phyloP scores from a whole-genome alignment of 2,113 vertebrate species.

The Austrofundulus limnaeus region DNA sequence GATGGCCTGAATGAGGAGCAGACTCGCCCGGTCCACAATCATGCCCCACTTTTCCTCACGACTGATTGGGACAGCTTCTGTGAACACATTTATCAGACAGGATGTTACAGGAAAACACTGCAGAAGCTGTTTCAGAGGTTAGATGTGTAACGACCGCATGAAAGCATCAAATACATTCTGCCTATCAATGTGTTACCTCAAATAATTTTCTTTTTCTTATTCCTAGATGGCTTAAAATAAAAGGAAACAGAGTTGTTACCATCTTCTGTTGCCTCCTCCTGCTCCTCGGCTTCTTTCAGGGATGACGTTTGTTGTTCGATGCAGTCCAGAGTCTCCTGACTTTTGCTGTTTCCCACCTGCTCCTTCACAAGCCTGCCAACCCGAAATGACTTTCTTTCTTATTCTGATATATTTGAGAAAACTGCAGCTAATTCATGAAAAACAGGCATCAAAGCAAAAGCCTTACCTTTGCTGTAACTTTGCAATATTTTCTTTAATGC shows the following conservation, averaged over 20 bases:
- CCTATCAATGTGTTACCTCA: too few species aligned
- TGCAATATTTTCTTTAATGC: conserved; percentile 78
- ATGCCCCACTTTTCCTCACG: conserved; percentile 64
- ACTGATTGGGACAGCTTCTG: conserved; percentile 48
- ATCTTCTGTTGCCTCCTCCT: conserved; percentile 41
- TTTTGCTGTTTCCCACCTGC: conserved; percentile 41
- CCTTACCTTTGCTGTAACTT: conserved; percentile 77
- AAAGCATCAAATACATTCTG: too few species aligned
- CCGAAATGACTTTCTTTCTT: neutral
- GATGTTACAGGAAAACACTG: neutral
- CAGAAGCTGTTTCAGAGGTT: too few species aligned
- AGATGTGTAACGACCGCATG: too few species aligned
- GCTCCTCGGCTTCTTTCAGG: conserved; percentile 47
- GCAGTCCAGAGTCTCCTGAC: conserved; percentile 60
- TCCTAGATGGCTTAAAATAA: neutral
- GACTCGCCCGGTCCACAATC: conserved; percentile 70
- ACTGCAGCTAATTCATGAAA: neutral
- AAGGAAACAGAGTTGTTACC: conserved; percentile 42
- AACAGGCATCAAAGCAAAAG: neutral
- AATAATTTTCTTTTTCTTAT: too few species aligned
- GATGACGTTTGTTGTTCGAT: conserved; percentile 45
- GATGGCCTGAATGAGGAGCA: conserved; percentile 72
- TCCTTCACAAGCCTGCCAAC: conserved; percentile 61
- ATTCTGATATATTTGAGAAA: too few species aligned
- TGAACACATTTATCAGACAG: conserved; percentile 10